phyloP scores from a whole-genome alignment of 1,140 invertebrate genomes.

The Lysiphlebus fabarum region DNA sequence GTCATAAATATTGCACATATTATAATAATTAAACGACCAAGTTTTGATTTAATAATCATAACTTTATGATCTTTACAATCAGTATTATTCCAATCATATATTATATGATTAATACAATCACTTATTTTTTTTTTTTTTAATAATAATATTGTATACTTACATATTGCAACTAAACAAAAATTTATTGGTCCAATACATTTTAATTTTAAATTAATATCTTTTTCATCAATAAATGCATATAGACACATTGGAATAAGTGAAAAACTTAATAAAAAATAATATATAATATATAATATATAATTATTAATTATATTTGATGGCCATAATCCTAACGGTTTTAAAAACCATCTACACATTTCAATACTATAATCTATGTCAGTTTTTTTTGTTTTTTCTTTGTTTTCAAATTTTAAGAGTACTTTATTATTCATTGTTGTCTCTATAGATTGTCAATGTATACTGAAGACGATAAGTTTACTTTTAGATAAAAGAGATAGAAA shows the following conservation, averaged over 20 bases:
- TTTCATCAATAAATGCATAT: conserved; percentile 1
- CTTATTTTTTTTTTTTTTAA: conserved; percentile 10
- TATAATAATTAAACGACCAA: conserved; percentile 24
- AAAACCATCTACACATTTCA: background rate
- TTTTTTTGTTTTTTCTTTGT: background rate
- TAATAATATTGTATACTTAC: conserved; percentile 18
- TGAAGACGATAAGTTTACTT: too few species aligned
- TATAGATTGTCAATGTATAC: background rate
- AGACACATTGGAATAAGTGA: conserved; percentile 7
- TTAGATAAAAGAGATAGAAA: too few species aligned
- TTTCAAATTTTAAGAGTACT: background rate
- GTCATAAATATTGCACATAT: conserved; percentile 30
- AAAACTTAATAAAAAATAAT: conserved; percentile 4
- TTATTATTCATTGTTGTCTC: background rate
- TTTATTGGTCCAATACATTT: conserved; percentile 16
- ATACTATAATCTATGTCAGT: background rate
- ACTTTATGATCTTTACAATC: conserved; percentile 14
- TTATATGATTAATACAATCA: conserved; percentile 27
- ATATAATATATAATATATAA: background rate
- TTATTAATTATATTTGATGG: background rate
- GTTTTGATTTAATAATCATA: conserved; percentile 13
- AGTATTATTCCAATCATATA: conserved; percentile 29
- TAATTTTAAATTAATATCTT: background rate
- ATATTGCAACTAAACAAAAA: conserved; percentile 5
- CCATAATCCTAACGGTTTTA: background rate